A percentile compares a stretch with the other conserved stretches of the same genome.
phyloP scores from a whole-genome alignment of 2,797 vertebrate species.

The Myotis daubentonii region DNA sequence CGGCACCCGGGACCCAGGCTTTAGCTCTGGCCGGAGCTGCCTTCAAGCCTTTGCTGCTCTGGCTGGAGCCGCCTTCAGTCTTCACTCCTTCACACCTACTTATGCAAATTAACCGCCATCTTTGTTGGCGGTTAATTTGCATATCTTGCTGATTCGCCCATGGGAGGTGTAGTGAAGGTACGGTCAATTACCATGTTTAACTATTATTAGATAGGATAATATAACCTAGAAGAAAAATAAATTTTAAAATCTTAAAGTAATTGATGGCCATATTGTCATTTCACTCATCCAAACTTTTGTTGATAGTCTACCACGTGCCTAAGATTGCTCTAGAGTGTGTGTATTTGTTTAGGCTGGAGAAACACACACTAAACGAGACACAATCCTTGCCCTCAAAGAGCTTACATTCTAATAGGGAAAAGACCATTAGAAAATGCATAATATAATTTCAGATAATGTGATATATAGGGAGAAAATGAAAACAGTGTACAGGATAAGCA shows the following conservation, averaged over 20 bases:
- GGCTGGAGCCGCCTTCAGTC: too few species aligned
- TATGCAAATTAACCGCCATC: too few species aligned
- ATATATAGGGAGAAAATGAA: slow-evolving; percentile 12
- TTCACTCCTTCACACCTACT: too few species aligned
- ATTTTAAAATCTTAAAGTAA: slow-evolving; percentile 48
- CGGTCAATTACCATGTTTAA: too few species aligned
- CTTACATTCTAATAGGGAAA: slow-evolving; percentile 61
- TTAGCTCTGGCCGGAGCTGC: too few species aligned
- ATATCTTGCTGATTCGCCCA: too few species aligned
- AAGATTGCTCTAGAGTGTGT: not conserved
- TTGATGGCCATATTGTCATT: not conserved
- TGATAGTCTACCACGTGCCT: not conserved
- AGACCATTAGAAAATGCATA: slow-evolving; percentile 19
- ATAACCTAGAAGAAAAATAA: slow-evolving; percentile 39
- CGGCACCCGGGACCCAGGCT: too few species aligned
- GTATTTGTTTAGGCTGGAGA: not conserved
- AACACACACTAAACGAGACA: slow-evolving; percentile 42
- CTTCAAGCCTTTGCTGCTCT: too few species aligned
- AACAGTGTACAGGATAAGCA: not conserved
- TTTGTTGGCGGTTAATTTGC: too few species aligned
- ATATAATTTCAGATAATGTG: slow-evolving; percentile 38
- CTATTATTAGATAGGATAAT: not conserved
- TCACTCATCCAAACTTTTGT: slow-evolving; percentile 48
- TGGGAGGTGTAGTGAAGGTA: too few species aligned
- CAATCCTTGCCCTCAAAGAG: slow-evolving; percentile 41